A percentile compares a stretch with the other conserved stretches of the same genome.
Evolutionary conservation across 1,140 invertebrate genomes (phyloP).

Genomic region (Drosophila nebulosa): DNA sequence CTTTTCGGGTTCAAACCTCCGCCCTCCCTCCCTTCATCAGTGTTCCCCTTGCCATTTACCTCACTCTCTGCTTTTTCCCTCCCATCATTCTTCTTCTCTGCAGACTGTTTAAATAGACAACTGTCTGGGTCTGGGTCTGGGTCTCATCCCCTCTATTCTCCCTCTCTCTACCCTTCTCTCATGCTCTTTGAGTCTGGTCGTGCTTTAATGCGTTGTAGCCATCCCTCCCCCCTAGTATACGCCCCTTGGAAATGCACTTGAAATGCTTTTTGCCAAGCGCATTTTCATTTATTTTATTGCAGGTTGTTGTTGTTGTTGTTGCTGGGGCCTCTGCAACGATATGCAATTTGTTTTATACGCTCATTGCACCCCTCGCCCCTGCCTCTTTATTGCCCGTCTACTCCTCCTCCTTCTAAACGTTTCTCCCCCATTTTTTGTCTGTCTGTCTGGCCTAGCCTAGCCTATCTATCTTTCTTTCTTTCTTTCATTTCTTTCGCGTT

Average conservation of each 20-base stretch:
- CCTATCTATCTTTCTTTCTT: conserved; percentile 24
- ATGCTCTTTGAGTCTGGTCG: conserved; percentile 27
- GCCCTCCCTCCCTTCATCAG: background rate
- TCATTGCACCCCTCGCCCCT: conserved; percentile 45
- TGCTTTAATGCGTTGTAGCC: conserved; percentile 49
- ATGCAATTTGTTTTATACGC: conserved; percentile 71
- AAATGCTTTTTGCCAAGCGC: conserved; percentile 60
- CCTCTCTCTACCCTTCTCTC: background rate
- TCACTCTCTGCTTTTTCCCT: background rate
- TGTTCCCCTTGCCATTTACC: conserved; percentile 1
- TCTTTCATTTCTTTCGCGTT: conserved; percentile 19
- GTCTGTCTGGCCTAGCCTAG: conserved; percentile 27
- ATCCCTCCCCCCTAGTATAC: background rate
- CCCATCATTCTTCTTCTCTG: background rate
- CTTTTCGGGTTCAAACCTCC: conserved; percentile 34
- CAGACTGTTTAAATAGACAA: conserved; percentile 59
- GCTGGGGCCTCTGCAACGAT: conserved; percentile 42
- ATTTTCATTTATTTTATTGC: conserved; percentile 70
- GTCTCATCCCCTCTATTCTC: background rate
- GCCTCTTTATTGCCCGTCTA: background rate
- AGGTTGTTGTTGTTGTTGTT: conserved; percentile 25
- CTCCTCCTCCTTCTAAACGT: background rate
- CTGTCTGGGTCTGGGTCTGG: conserved; percentile 37
- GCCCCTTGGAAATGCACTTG: conserved; percentile 47
- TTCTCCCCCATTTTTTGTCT: conserved; percentile 2